These are phyloP conservation scores for Endotricha flammealis DNA, from an alignment of 2,888 invertebrate species.

Conservation along the genomic window DNA sequence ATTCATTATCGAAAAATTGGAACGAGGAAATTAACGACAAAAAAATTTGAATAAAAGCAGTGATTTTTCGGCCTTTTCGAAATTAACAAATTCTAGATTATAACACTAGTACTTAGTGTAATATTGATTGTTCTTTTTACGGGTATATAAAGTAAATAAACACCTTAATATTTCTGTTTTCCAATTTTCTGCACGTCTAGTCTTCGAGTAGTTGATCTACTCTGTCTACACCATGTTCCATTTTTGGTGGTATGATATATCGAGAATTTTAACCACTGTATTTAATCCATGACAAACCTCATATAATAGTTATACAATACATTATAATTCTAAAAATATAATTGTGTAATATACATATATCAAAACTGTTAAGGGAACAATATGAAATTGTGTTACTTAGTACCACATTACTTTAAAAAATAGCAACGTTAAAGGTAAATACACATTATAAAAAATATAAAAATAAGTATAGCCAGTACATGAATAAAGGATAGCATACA, in stretches of 20 bases:
- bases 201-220: too few relatives aligned
- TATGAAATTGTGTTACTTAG: neutral
- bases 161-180: neutral
- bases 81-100: constrained; percentile 19
- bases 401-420: neutral
- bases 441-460: too few relatives aligned
- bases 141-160: constrained; percentile 17
- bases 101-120: neutral
- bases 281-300: too few relatives aligned
- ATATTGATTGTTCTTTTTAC: constrained; percentile 20
- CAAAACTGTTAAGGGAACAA: neutral
- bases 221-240: too few relatives aligned
- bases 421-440: too few relatives aligned
- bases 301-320: too few relatives aligned
- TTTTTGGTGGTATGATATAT: too few relatives aligned
- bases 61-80: constrained; percentile 43
- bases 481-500: too few relatives aligned
- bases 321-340: too few relatives aligned
- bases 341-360: too few relatives aligned
- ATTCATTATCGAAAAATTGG: constrained; percentile 31
- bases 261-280: too few relatives aligned
- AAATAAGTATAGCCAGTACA: too few relatives aligned
- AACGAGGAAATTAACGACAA: constrained; percentile 33
- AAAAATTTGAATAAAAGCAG: constrained; percentile 21
- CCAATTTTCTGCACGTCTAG: neutral